A percentile compares a stretch with the other conserved stretches of the same genome.
These are phyloP conservation scores for Reticulitermes speratus DNA, from an alignment of 1,140 invertebrate genomes.

Conservation along the genomic window DNA sequence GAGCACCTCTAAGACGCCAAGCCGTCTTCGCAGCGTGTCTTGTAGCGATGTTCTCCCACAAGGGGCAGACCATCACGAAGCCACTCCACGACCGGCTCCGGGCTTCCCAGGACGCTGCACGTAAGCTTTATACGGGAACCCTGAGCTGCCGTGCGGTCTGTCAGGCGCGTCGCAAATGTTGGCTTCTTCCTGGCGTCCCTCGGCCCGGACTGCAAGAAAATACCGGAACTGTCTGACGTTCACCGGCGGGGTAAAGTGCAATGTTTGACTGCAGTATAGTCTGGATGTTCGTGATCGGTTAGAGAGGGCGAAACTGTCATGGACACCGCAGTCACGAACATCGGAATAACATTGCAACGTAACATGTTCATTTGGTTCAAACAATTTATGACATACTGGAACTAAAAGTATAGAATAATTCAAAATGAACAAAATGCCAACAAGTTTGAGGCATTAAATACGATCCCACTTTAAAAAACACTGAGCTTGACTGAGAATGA, in stretches of 20 bases:
- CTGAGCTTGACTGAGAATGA: too few species aligned
- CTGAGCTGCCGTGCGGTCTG: constrained; percentile 71
- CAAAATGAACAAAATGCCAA: too few species aligned
- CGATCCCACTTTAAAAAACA: too few species aligned
- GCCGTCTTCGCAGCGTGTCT: constrained; percentile 59
- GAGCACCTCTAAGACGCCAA: constrained; percentile 74
- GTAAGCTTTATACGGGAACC: constrained; percentile 74
- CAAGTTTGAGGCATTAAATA: too few species aligned
- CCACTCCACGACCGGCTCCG: constrained; percentile 80
- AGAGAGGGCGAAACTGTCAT: too few species aligned
- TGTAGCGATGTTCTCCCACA: constrained; percentile 34
- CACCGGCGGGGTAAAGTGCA: not conserved
- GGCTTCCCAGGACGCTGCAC: constrained; percentile 79
- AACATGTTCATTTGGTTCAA: too few species aligned
- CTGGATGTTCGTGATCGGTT: too few species aligned
- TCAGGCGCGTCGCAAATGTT: constrained; percentile 76
- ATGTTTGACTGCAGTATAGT: too few species aligned
- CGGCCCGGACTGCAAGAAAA: not conserved
- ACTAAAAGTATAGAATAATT: too few species aligned
- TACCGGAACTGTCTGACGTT: not conserved
- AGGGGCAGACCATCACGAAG: constrained; percentile 69
- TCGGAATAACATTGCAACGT: too few species aligned
- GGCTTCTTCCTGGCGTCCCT: constrained; percentile 57
- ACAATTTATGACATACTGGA: too few species aligned
- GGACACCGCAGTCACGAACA: too few species aligned